Evolutionary conservation across 2,113 vertebrate genomes (phyloP).

Genomic region (Tachysurus vachellii): DNA sequence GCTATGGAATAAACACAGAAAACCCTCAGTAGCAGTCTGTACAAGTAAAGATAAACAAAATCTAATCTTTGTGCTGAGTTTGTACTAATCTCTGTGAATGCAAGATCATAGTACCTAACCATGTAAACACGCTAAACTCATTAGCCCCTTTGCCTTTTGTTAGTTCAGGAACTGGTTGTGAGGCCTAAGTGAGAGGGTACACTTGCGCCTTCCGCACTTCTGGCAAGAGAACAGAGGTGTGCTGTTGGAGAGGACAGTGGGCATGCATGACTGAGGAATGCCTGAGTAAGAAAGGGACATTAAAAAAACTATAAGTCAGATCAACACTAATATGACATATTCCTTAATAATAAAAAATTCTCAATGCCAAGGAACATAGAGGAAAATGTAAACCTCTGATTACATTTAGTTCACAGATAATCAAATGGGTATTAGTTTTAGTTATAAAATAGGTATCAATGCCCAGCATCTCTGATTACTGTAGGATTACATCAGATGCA

Average conservation of each 20-base stretch:
- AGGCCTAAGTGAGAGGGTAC: slow-evolving; percentile 8
- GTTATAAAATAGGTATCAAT: neutral
- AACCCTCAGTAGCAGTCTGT: slow-evolving; percentile 16
- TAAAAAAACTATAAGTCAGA: neutral
- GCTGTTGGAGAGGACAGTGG: slow-evolving; percentile 22
- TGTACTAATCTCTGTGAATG: neutral
- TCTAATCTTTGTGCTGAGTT: slow-evolving; percentile 22
- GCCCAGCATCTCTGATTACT: slow-evolving; percentile 40
- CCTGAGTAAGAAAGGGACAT: neutral
- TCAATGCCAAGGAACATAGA: neutral
- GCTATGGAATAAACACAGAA: neutral
- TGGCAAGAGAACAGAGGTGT: slow-evolving; percentile 34
- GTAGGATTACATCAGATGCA: slow-evolving; percentile 33
- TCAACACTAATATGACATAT: neutral
- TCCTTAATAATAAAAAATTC: neutral
- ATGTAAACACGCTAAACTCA: neutral
- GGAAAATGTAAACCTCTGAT: neutral
- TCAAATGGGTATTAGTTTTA: neutral
- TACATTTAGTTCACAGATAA: slow-evolving; percentile 1
- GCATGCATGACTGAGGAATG: slow-evolving; percentile 9
- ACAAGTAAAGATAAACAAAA: slow-evolving; percentile 38
- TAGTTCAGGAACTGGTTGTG: slow-evolving; percentile 7
- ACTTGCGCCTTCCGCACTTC: slow-evolving; percentile 13
- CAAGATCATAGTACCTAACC: slow-evolving; percentile 6
- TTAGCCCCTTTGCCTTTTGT: slow-evolving; percentile 42